Conservation (phyloP, 2,888 invertebrate genomes). For the Orthonychiurus folsomi region DNA sequence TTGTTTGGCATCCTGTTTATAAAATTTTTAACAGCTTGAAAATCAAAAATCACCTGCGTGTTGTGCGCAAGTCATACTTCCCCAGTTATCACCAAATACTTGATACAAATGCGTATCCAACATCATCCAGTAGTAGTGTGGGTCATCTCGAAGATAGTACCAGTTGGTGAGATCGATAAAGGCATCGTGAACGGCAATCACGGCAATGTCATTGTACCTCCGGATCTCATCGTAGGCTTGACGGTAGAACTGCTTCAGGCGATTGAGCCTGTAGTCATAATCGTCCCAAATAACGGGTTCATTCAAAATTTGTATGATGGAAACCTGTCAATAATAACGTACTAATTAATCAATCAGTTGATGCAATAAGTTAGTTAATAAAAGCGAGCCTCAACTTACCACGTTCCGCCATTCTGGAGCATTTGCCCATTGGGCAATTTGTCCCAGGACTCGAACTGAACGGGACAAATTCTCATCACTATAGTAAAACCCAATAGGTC, state of each 20-base stretch:
- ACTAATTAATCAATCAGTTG: too few species aligned
- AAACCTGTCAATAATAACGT: too few species aligned
- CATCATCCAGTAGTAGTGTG: constrained; percentile 32
- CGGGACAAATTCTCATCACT: constrained; percentile 32
- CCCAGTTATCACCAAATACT: constrained; percentile 27
- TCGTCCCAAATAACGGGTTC: constrained; percentile 38
- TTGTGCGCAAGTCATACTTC: constrained; percentile 24
- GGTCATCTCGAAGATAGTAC: constrained; percentile 35
- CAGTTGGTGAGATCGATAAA: constrained; percentile 36
- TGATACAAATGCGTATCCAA: constrained; percentile 20
- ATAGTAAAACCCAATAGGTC: constrained; percentile 30
- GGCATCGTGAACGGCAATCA: constrained; percentile 38
- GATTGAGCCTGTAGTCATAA: constrained; percentile 29
- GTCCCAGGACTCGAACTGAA: constrained; percentile 26
- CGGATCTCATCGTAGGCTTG: constrained; percentile 32
- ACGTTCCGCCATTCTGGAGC: constrained; percentile 31
- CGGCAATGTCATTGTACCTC: constrained; percentile 29
- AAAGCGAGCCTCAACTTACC: too few species aligned
- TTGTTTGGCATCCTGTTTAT: background rate
- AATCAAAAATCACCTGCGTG: too few species aligned
- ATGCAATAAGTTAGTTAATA: too few species aligned
- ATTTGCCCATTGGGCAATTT: constrained; percentile 31
- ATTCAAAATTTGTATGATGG: constrained; percentile 36
- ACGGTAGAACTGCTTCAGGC: constrained; percentile 32
- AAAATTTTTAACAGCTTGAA: too few species aligned